Evolutionary conservation across 2,888 invertebrate species (phyloP), one percentile per base, ranked within the genome.

Genomic region (Ypsolopha sequella): DNA sequence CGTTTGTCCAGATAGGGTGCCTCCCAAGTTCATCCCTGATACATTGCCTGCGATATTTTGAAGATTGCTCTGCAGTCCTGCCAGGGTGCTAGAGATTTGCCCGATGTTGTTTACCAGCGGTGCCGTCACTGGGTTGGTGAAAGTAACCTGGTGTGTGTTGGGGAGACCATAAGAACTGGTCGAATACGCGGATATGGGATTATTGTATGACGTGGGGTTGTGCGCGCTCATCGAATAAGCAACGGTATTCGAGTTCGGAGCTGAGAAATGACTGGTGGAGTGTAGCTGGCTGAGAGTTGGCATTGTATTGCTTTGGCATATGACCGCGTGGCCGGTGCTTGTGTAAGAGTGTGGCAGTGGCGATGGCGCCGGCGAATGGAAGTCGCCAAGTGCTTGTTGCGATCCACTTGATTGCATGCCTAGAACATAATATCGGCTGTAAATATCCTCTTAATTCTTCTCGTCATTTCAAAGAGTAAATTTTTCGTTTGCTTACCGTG

Each of bases 371-470:
- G 89, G 90, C 52, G 89, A 90, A 66, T 89, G 90, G 65, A 84
- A 89, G 59, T 91, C 91, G 61, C 91, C 89, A 59, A 91, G 77
- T 54, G 90, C 91, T 80, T 92, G 92, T 66, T 90, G 92, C 61
- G 91, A 92, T 57, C 91, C 90, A 68, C 91, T 92, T 57, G 90
- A 88, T 65, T 91, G 89, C 70, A 91, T 88, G 64, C 89, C 89
- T 77, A 77, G 58, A 47, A 68, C 70, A 10, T 8, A 39, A 24
- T 24, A 24, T 3, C 4, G 24, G 24, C 24, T 24, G 24, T 24
- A 3, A 24, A 24, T 24, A 24, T 24, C 24, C 24, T 24, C 24
- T 24, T 24, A 3, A 24, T 24, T 3, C n/a, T n/a, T 2, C 24
- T 24, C 24, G 4, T 24, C 24, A 24, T 24, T 24, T 24, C 24